Evolutionary conservation across 2,888 invertebrate genomes (phyloP), one percentile per base, ranked within the genome.

Genomic region (Rotaria sp.): DNA sequence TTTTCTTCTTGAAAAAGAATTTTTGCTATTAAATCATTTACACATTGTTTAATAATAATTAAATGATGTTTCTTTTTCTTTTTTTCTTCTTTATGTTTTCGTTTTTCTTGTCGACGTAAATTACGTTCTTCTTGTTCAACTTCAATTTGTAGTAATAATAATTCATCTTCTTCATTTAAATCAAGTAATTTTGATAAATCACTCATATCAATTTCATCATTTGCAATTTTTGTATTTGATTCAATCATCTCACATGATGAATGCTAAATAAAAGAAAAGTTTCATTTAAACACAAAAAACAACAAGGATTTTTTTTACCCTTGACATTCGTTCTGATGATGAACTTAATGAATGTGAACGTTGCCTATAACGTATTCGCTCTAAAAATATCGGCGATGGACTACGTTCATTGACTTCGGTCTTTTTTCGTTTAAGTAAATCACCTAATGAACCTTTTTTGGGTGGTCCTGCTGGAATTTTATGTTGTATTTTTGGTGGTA

Each of bases 91-190:
- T 74, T 74, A 38, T 21, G 15, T 35, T 38, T 35, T 7, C 74
- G 30, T 74, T 38, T 74, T 38, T 74, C 74, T 74, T 74, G 38
- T 30, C 38, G 30, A 21, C 41, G 41, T 21, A 26, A 24, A 26
- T 41, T 75, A 26, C 41, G 41, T 75, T 75, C 75, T 75, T 75
- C 75, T 75, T 75, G 75, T 75, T 75, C 38, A 26, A 75, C 75
- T 75, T 75, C 75, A 75, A 75, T 38, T 41, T 41, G 75, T 13
- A 75, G 41, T 41, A 75, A 75, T 75, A 75, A 75, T 75, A 75
- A 41, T 75, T 75, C 75, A 75, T 75, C 75, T 41, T 75, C 75
- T 41, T 75, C 75, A 41, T 75, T 75, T 41, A 75, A 75, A 75
- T 75, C 75, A 26, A 75, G 41, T 41, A 75, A 26, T 41, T 75